Percentiles rank a stretch among this genome's conserved stretches.
Conservation (phyloP, 2,888 invertebrate genomes). For the Cephus runcator region DNA sequence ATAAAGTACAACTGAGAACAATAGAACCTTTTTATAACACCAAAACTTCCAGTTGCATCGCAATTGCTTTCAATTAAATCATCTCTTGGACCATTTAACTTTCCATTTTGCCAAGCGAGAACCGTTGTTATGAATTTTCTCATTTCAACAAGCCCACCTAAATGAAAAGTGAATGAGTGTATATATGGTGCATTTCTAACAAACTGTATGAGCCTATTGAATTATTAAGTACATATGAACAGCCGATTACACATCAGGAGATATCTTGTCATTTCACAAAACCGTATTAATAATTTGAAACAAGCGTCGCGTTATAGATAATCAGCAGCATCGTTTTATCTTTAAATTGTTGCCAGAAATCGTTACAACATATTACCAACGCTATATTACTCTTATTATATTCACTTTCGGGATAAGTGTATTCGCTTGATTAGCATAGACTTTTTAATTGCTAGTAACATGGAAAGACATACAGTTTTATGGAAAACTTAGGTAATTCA, state of each 20-base stretch:
- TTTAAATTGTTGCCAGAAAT: background rate
- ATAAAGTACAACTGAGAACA: background rate
- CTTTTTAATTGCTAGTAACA: background rate
- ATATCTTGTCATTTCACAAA: background rate
- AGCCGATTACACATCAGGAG: background rate
- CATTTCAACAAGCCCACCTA: background rate
- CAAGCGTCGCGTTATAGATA: background rate
- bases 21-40: background rate
- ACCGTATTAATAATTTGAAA: background rate
- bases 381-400: background rate
- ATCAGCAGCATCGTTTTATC: background rate
- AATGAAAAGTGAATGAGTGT: background rate
- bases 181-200: background rate
- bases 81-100: background rate
- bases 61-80: background rate
- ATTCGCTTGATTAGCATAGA: background rate
- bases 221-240: background rate
- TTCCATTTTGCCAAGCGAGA: background rate
- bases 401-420: background rate
- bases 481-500: background rate
- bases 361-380: background rate
- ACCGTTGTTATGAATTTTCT: background rate
- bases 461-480: background rate
- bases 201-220: background rate
- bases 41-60: background rate